Evolutionary conservation across 2,797 vertebrate species (phyloP).

Genomic region (Epinephelus coioides): DNA sequence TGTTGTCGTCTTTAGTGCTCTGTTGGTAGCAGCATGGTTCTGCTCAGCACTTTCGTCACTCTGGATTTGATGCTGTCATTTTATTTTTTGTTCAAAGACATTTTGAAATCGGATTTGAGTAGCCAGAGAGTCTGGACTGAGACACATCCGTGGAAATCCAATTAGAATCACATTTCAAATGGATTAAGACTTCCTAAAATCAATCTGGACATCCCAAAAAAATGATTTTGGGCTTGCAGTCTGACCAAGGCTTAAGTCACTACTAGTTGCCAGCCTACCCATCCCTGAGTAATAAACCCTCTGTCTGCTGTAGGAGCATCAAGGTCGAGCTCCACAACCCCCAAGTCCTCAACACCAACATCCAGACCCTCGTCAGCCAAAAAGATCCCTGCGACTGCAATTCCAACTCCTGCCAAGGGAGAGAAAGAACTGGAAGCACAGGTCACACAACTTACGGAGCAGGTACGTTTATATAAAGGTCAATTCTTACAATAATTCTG

Average conservation of each 20-base stretch:
- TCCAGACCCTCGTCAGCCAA: conserved; percentile 99
- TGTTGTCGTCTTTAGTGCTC: too few species aligned
- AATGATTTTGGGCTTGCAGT: too few species aligned
- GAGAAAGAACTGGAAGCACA: conserved; percentile 99
- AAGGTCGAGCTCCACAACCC: conserved; percentile 89
- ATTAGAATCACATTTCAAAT: too few species aligned
- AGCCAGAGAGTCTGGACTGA: too few species aligned
- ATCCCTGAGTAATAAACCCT: neutral
- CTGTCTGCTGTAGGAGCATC: conserved; percentile 89
- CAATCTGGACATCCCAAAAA: too few species aligned
- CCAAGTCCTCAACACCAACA: conserved; percentile 95
- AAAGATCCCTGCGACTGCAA: conserved; percentile 86
- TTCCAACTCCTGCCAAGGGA: conserved; percentile 91
- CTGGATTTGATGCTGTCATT: too few species aligned
- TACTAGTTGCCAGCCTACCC: neutral
- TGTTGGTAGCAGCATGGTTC: too few species aligned
- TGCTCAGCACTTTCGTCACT: too few species aligned
- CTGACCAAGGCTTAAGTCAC: neutral
- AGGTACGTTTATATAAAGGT: conserved; percentile 82
- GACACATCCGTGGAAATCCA: too few species aligned
- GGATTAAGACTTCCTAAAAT: too few species aligned
- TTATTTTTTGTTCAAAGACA: too few species aligned
- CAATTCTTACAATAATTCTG: neutral
- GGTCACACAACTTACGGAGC: conserved; percentile 96
- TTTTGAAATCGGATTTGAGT: too few species aligned